These are phyloP conservation scores for Dryoscopus gambensis DNA, from an alignment of 2,113 vertebrate genomes.

Conservation along the genomic window DNA sequence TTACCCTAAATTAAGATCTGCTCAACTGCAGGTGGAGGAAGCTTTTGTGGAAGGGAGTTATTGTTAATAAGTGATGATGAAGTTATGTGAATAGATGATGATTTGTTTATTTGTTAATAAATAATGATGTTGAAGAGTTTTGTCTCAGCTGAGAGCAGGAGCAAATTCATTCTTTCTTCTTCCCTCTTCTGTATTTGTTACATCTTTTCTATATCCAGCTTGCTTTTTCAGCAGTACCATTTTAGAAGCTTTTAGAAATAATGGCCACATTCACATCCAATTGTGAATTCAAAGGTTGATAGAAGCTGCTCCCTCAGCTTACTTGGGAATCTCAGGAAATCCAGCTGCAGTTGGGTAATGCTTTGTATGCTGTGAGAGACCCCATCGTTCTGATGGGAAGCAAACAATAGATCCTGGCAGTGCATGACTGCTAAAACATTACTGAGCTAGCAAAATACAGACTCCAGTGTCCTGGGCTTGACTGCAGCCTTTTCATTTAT, in stretches of 20 bases:
- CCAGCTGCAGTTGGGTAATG: slow-evolving; percentile 16
- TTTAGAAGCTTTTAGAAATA: slow-evolving; percentile 50
- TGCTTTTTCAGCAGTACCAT: neutral
- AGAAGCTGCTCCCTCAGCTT: slow-evolving; percentile 44
- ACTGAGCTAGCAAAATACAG: slow-evolving; percentile 56
- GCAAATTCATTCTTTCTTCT: neutral
- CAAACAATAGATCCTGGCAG: slow-evolving; percentile 30
- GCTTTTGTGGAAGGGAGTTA: neutral
- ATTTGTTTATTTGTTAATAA: neutral
- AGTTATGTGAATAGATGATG: neutral
- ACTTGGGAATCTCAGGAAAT: slow-evolving; percentile 38
- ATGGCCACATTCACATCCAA: neutral
- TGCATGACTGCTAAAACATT: slow-evolving; percentile 43
- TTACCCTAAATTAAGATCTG: neutral
- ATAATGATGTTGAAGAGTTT: neutral
- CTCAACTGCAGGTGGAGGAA: neutral
- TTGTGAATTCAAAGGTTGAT: slow-evolving; percentile 48
- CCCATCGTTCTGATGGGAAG: slow-evolving; percentile 24
- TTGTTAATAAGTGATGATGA: neutral
- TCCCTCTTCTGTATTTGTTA: neutral
- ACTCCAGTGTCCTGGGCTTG: neutral
- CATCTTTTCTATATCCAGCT: neutral
- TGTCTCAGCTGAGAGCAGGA: neutral
- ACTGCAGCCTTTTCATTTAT: slow-evolving; percentile 26
- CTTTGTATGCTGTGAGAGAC: slow-evolving; percentile 34